These are phyloP conservation scores for Cotesia glomerata DNA, from an alignment of 1,140 invertebrate species.

Conservation along the genomic window DNA sequence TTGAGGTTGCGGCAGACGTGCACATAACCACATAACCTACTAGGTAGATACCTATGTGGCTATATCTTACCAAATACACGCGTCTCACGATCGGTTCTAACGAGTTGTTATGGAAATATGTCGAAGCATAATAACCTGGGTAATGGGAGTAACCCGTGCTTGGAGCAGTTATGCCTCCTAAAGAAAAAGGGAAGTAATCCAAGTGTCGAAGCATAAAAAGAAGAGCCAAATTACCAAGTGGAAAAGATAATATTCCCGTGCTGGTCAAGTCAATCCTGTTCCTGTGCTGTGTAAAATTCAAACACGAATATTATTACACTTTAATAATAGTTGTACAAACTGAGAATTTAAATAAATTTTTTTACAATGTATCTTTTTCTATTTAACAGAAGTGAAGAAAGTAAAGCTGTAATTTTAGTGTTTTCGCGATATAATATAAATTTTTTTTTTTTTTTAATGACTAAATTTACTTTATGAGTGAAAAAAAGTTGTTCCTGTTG, in stretches of 20 bases:
- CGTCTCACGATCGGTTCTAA: conserved; percentile 28
- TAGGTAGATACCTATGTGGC: too few relatives aligned
- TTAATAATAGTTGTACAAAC: too few relatives aligned
- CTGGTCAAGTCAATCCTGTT: background rate
- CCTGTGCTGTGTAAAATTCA: background rate
- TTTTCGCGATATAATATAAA: too few relatives aligned
- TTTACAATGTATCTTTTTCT: too few relatives aligned
- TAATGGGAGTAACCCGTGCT: conserved; percentile 30
- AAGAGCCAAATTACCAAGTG: background rate
- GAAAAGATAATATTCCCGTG: background rate
- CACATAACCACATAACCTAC: conserved; percentile 23
- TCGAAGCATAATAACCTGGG: conserved; percentile 34
- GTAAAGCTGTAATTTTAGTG: too few relatives aligned
- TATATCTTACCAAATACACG: conserved; percentile 12
- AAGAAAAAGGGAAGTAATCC: conserved; percentile 11
- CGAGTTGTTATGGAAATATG: conserved; percentile 38
- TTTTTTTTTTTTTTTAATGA: too few relatives aligned
- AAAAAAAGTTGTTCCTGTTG: too few relatives aligned
- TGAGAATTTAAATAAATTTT: too few relatives aligned
- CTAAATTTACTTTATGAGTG: too few relatives aligned
- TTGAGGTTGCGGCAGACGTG: background rate
- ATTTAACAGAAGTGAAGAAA: too few relatives aligned
- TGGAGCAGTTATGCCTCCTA: background rate
- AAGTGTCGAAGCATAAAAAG: background rate
- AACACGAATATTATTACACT: too few relatives aligned